Percentiles rank a stretch among this genome's conserved stretches.
These are phyloP conservation scores for Uloborus diversus DNA, from an alignment of 1,140 invertebrate species.

Conservation along the genomic window DNA sequence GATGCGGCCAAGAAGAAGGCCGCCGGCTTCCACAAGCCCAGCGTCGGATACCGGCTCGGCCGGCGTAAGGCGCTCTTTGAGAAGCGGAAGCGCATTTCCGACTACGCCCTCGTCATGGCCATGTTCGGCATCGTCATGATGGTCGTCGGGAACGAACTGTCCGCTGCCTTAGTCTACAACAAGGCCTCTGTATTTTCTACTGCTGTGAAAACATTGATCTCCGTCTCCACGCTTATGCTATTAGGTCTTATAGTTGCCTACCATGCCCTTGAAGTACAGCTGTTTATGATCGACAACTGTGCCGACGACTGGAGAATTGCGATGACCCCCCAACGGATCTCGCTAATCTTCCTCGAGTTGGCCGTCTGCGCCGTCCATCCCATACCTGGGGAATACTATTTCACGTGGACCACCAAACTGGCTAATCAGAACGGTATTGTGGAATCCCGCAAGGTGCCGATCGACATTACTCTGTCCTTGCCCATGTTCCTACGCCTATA, in stretches of 20 bases:
- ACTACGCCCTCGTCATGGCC: conserved; percentile 97
- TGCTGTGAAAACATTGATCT: conserved; percentile 97
- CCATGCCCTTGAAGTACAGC: conserved; percentile 99
- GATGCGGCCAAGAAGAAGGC: conserved; percentile 72
- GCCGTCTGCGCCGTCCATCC: conserved; percentile 96
- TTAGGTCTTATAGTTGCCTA: conserved; percentile 99
- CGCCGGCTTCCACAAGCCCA: conserved; percentile 88
- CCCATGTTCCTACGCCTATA: conserved; percentile 99
- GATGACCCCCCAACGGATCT: conserved; percentile 96
- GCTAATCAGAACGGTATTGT: conserved; percentile 83
- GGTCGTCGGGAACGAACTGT: conserved; percentile 99
- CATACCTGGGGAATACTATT: conserved; percentile 94
- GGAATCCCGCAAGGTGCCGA: conserved; percentile 78
- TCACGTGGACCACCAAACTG: conserved; percentile 95
- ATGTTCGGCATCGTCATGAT: conserved; percentile 99
- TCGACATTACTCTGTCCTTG: conserved; percentile 94
- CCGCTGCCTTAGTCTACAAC: conserved; percentile 90
- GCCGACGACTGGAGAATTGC: conserved; percentile 99
- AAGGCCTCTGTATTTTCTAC: conserved; percentile 97
- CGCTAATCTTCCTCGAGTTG: conserved; percentile 92
- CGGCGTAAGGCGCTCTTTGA: conserved; percentile 96
- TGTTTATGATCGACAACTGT: conserved; percentile 99
- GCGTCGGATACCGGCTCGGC: conserved; percentile 95
- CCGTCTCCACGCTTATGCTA: conserved; percentile 97
- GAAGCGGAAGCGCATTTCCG: conserved; percentile 96